These are phyloP conservation scores for Drosophila obscura DNA, from an alignment of 1,140 invertebrate species.

Conservation along the genomic window DNA sequence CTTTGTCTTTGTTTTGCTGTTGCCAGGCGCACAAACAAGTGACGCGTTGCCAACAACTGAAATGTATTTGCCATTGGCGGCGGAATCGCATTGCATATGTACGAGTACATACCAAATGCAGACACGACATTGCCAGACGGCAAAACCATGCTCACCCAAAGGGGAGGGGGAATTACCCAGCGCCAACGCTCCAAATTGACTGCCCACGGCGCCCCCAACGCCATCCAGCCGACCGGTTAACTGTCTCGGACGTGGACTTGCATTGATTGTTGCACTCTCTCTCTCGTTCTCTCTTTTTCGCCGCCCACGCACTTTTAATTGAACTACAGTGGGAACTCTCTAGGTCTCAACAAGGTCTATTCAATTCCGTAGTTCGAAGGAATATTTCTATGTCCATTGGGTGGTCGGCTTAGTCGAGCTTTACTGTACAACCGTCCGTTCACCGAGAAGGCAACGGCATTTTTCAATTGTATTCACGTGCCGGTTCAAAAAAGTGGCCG, in stretches of 20 bases:
- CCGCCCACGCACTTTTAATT: constrained; percentile 36
- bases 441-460: constrained; percentile 20
- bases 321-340: constrained; percentile 14
- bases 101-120: constrained; percentile 12
- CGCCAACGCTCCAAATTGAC: constrained; percentile 27
- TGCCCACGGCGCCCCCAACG: constrained; percentile 21
- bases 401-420: too few species aligned
- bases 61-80: constrained; percentile 46
- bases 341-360: too few species aligned
- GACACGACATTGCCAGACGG: constrained; percentile 18
- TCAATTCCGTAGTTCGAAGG: too few species aligned
- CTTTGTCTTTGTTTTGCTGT: constrained; percentile 52
- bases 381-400: not conserved
- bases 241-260: constrained; percentile 1
- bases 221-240: not conserved
- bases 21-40: constrained; percentile 52
- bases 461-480: constrained; percentile 63
- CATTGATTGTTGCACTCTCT: constrained; percentile 10
- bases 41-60: constrained; percentile 42
- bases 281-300: constrained; percentile 4
- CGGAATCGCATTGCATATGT: constrained; percentile 12
- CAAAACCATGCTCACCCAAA: constrained; percentile 5
- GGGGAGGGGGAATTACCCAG: constrained; percentile 1
- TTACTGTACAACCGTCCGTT: too few species aligned
- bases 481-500: constrained; percentile 1